Percentiles rank a stretch among this genome's conserved stretches.
Evolutionary conservation across 2,888 invertebrate species (phyloP).

Genomic region (Meta bourneti): DNA sequence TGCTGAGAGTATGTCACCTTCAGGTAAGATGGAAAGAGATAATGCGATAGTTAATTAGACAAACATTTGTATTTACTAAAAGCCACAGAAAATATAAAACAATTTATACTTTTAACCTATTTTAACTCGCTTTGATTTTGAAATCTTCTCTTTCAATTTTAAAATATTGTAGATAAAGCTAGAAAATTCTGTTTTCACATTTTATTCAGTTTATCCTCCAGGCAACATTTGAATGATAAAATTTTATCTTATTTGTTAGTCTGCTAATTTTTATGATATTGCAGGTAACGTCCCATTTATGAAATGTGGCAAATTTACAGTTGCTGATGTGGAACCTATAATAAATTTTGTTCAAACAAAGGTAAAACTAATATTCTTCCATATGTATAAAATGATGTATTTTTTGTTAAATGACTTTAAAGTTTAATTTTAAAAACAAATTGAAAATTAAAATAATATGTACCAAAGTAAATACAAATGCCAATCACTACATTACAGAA

Average conservation of each 20-base stretch:
- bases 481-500: no score
- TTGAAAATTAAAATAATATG: neutral
- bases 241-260: no score
- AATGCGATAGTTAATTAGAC: neutral
- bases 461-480: neutral
- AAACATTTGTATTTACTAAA: no score
- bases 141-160: no score
- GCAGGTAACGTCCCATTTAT: conserved; percentile 94
- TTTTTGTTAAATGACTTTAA: no score
- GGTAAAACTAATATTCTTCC: conserved; percentile 80
- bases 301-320: conserved; percentile 91
- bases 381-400: no score
- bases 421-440: no score
- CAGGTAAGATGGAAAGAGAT: conserved; percentile 81
- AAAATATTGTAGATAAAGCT: neutral
- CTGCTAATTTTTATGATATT: neutral
- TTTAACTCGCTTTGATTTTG: no score
- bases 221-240: no score
- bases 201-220: no score
- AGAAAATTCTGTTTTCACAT: no score
- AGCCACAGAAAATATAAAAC: neutral
- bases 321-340: conserved; percentile 94
- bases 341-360: conserved; percentile 93
- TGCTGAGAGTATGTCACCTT: conserved; percentile 98
- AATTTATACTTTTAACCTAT: no score